Conservation (phyloP, 2,113 vertebrate species). For the Hemibates koningsi region DNA sequence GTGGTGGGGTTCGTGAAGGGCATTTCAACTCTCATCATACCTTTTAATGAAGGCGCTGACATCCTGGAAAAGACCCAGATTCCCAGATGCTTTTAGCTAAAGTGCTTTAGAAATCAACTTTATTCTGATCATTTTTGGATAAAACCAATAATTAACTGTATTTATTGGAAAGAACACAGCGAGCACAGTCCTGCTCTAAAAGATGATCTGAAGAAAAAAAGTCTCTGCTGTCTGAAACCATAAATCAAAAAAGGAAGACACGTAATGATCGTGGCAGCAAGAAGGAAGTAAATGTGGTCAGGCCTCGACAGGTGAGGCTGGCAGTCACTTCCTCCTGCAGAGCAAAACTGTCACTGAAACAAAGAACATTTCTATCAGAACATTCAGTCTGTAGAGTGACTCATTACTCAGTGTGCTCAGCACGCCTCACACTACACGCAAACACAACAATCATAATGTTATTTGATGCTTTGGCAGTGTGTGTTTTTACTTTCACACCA, state of each 20-base stretch:
- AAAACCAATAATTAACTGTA: not conserved
- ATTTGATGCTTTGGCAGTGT: not conserved
- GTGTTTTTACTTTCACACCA: not conserved
- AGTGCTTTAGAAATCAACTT: not conserved
- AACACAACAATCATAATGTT: not conserved
- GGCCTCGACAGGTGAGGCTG: not conserved
- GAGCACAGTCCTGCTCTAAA: not conserved
- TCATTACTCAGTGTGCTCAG: not conserved
- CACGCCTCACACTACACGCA: not conserved
- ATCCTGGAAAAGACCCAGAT: not conserved
- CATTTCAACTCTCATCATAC: not conserved
- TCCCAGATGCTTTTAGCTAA: not conserved
- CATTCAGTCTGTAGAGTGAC: not conserved
- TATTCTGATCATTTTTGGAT: not conserved
- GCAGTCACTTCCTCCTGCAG: not conserved
- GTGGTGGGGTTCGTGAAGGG: not conserved
- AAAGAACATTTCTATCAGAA: not conserved
- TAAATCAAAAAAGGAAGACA: accelerated
- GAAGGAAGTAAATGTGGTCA: not conserved
- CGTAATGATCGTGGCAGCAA: not conserved
- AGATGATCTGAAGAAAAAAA: not conserved
- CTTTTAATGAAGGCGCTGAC: not conserved
- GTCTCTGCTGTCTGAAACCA: not conserved
- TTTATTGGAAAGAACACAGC: not conserved
- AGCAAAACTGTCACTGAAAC: not conserved